phyloP scores from a whole-genome alignment of 2,888 invertebrate species.

The Plebejus melissa region DNA sequence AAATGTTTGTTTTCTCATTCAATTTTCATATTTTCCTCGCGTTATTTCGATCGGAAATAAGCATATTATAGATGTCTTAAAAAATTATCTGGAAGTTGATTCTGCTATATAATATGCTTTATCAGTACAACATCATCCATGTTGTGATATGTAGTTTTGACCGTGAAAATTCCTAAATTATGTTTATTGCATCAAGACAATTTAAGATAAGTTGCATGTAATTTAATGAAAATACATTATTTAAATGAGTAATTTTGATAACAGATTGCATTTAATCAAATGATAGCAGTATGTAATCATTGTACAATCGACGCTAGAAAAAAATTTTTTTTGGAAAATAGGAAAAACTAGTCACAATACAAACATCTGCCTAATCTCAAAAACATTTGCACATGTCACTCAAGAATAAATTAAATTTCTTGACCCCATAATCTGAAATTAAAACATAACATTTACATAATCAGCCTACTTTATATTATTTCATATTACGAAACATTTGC shows the following conservation, averaged over 20 bases:
- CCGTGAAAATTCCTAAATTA: too few species aligned
- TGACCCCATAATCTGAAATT: not conserved
- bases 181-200: too few species aligned
- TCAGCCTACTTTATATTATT: constrained; percentile 30
- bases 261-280: too few species aligned
- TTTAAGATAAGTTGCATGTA: too few species aligned
- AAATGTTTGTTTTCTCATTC: not conserved
- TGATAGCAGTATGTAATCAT: too few species aligned
- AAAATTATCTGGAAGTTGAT: not conserved
- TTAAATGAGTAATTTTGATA: too few species aligned
- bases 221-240: too few species aligned
- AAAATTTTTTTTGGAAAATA: not conserved
- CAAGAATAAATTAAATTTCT: not conserved
- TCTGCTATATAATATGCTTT: not conserved
- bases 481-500: constrained; percentile 40
- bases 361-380: not conserved
- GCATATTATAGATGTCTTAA: not conserved
- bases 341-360: not conserved
- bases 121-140: too few species aligned
- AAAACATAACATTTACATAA: constrained; percentile 11
- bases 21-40: not conserved
- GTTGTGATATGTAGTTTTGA: too few species aligned
- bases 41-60: not conserved
- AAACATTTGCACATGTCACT: not conserved
- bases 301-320: too few species aligned